Evolutionary conservation across 2,888 invertebrate species (phyloP).

Genomic region (Ectobius pallidus): DNA sequence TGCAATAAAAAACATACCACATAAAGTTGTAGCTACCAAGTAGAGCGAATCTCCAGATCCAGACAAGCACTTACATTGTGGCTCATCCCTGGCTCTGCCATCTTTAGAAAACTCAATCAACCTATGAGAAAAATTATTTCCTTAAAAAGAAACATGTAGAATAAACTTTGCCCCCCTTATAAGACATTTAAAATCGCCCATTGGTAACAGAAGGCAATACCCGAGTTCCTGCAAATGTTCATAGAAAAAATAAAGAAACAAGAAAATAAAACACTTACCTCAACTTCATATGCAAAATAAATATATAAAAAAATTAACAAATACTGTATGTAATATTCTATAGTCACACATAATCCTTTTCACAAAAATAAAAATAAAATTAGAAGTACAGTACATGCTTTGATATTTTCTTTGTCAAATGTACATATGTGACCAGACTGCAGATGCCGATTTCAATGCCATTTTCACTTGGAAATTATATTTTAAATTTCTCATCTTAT

Average conservation of each 20-base stretch:
- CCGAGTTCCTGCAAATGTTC: neutral
- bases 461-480: too few species aligned
- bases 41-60: neutral
- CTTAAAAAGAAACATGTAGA: neutral
- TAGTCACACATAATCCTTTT: conserved; percentile 13
- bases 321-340: too few species aligned
- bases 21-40: neutral
- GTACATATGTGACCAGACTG: too few species aligned
- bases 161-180: neutral
- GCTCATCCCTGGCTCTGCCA: conserved; percentile 16
- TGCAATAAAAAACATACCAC: neutral
- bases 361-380: conserved; percentile 8
- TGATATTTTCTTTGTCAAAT: too few species aligned
- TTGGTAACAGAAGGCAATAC: neutral
- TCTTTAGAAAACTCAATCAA: conserved; percentile 24
- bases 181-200: neutral
- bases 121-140: conserved; percentile 22
- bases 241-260: neutral
- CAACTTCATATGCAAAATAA: neutral
- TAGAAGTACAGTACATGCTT: too few species aligned
- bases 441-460: too few species aligned
- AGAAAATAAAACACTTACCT: neutral
- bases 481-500: too few species aligned
- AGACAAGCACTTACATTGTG: conserved; percentile 9
- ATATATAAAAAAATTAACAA: neutral